phyloP scores from a whole-genome alignment of 2,888 invertebrate species.

The Pandemis heparana region DNA sequence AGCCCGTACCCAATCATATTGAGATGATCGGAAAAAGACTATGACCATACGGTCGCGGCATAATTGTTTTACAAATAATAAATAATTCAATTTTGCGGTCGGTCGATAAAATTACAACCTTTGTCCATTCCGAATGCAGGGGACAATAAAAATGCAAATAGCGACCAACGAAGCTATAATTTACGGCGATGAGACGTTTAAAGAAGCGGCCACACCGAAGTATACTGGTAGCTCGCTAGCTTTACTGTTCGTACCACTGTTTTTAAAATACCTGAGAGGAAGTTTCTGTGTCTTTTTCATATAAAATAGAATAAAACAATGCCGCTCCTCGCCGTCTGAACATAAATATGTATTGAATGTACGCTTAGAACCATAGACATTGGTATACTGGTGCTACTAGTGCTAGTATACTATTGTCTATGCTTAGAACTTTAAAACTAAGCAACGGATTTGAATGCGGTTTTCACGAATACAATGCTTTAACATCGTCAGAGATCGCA shows the following conservation, averaged over 20 bases:
- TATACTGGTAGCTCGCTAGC: background rate
- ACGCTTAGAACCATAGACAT: no score
- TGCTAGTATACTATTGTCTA: no score
- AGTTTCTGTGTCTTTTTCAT: no score
- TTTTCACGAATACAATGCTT: no score
- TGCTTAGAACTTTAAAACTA: no score
- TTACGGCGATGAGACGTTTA: slow-evolving; percentile 63
- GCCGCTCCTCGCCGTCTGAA: no score
- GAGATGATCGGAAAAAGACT: slow-evolving; percentile 60
- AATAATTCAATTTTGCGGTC: slow-evolving; percentile 82
- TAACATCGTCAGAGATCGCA: no score
- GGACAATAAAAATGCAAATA: slow-evolving; percentile 84
- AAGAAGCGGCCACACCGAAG: slow-evolving; percentile 23
- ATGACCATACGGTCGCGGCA: slow-evolving; percentile 60
- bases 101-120: slow-evolving; percentile 76
- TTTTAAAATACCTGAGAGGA: background rate
- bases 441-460: no score
- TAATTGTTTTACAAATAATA: slow-evolving; percentile 75
- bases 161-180: slow-evolving; percentile 73
- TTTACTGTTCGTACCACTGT: background rate
- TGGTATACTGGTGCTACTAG: no score
- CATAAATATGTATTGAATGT: no score
- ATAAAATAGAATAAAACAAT: no score
- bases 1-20: slow-evolving; percentile 59
- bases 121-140: slow-evolving; percentile 71